These are phyloP conservation scores for Lutjanus argentimaculatus DNA, from an alignment of 2,797 vertebrate species.

Conservation along the genomic window DNA sequence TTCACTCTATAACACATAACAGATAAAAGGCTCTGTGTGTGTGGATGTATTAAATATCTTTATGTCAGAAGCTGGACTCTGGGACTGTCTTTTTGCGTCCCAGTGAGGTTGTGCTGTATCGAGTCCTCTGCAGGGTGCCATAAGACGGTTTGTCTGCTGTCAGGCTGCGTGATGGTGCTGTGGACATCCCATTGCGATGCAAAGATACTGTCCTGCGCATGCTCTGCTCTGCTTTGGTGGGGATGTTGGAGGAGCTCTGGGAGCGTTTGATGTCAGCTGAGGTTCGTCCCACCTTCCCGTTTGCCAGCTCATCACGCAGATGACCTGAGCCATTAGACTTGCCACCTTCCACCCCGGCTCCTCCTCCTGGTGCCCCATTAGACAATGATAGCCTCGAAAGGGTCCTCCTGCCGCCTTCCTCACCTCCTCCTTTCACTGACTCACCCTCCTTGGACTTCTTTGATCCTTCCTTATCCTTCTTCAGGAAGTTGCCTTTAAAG, in stretches of 20 bases:
- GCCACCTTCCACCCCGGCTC: conserved; percentile 51
- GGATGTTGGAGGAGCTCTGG: conserved; percentile 90
- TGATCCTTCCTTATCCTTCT: conserved; percentile 82
- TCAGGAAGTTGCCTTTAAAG: conserved; percentile 86
- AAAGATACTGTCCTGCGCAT: conserved; percentile 86
- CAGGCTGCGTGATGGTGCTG: conserved; percentile 55
- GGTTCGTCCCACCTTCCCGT: conserved; percentile 70
- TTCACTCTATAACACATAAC: conserved; percentile 17
- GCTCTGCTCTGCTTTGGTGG: conserved; percentile 79
- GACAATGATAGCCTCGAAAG: conserved; percentile 71
- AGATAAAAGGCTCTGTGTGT: conserved; percentile 43
- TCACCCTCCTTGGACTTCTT: conserved; percentile 76
- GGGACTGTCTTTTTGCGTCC: conserved; percentile 88
- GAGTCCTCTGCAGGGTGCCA: conserved; percentile 83
- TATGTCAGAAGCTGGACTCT: conserved; percentile 92
- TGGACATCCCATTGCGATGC: conserved; percentile 78
- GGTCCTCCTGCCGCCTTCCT: conserved; percentile 64
- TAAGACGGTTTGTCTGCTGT: conserved; percentile 77
- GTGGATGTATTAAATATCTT: neutral
- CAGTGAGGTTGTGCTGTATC: conserved; percentile 87
- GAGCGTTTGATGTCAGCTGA: conserved; percentile 86
- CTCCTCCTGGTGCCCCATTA: conserved; percentile 78
- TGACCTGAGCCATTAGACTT: conserved; percentile 52
- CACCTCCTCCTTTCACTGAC: conserved; percentile 42
- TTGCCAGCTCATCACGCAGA: conserved; percentile 70